Base-by-base conservation (phyloP, 30 jellyfish, hydroid and myxozoan species). In the Phacellophora camtschatica region DNA sequence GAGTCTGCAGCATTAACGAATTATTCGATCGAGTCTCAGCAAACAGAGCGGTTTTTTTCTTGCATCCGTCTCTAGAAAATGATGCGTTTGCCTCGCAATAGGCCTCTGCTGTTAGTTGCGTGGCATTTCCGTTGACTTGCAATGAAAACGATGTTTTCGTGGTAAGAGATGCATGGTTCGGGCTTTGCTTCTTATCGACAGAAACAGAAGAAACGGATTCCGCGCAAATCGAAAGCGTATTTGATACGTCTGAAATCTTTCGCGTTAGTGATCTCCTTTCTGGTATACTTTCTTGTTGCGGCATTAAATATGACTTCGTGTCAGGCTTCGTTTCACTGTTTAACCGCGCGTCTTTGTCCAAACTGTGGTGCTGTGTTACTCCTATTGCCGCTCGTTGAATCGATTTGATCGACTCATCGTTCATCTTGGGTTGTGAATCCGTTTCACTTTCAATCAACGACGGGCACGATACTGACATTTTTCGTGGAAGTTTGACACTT, bases 111-210 rank as follows among this genome's bases (percentile, higher is more conserved):
- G 43, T 81, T 1, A 83, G 56, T 29, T 80, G 85, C 4, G 87
- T 51, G 20, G 84, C 75, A 29, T 50, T 68, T 7, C 98, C 98
- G 56, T 90, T 90, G 0, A 90, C 84, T 30, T 67, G 86, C 65
- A 90, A 50, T n/a, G 98, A 90, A 7, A 90, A 22, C 0, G 98
- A 82, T 31, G 98, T 90, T 58, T 84, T 92, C 13, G 98, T 85
- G 1, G 92, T 54, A 16, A 83, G 73, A 10, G 96, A 80, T 18
- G 91, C 84, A 33, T 66, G 87, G 25, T 59, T 41, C 39, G 89
- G 82, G 67, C 82, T 77, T 31, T 68, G 88, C 19, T 50, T 80
- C 50, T 80, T 70, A 49, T 74, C 88, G 18, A 90, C 57, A 1
- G 87, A 55, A 2, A 83, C 62, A 8, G 96, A 76, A 10, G 98